A percentile compares a stretch with the other conserved stretches of the same genome.
Evolutionary conservation across 2,797 vertebrate species (phyloP).

Genomic region (Halcyon leucocephala): DNA sequence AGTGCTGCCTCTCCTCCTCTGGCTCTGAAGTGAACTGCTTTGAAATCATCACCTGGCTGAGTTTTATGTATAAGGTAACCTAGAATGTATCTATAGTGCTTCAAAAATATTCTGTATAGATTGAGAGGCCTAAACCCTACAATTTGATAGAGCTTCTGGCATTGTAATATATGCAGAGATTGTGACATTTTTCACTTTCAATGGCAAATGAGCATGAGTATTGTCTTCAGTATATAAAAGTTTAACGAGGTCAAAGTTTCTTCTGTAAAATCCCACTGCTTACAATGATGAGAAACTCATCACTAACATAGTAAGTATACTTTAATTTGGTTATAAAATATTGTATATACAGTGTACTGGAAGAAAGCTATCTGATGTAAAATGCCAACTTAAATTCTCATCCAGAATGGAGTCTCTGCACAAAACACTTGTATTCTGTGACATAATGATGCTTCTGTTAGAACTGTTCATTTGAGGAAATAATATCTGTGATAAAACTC

Average conservation of each 20-base stretch:
- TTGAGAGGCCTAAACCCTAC: not conserved
- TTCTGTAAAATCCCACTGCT: not conserved
- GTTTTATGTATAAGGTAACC: not conserved
- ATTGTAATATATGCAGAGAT: not conserved
- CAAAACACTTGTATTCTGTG: constrained; percentile 10
- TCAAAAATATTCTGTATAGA: not conserved
- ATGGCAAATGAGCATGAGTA: not conserved
- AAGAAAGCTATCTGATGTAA: constrained; percentile 1
- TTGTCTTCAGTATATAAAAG: not conserved
- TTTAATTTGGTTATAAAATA: constrained; percentile 8
- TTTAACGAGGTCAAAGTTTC: not conserved
- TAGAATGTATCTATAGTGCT: not conserved
- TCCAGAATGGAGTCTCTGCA: not conserved
- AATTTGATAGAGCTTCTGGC: not conserved
- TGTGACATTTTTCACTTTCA: not conserved
- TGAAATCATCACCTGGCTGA: not conserved
- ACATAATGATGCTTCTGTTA: constrained; percentile 33
- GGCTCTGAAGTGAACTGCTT: not conserved
- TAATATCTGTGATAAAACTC: constrained; percentile 10
- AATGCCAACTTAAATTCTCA: not conserved
- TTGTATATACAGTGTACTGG: not conserved
- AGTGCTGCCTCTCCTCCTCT: not conserved
- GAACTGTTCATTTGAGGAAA: constrained; percentile 1
- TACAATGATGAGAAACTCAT: not conserved
- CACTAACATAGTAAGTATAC: not conserved